A percentile compares a stretch with the other conserved stretches of the same genome.
phyloP scores from a whole-genome alignment of 1,140 invertebrate species.

The Adoxophyes honmai region DNA sequence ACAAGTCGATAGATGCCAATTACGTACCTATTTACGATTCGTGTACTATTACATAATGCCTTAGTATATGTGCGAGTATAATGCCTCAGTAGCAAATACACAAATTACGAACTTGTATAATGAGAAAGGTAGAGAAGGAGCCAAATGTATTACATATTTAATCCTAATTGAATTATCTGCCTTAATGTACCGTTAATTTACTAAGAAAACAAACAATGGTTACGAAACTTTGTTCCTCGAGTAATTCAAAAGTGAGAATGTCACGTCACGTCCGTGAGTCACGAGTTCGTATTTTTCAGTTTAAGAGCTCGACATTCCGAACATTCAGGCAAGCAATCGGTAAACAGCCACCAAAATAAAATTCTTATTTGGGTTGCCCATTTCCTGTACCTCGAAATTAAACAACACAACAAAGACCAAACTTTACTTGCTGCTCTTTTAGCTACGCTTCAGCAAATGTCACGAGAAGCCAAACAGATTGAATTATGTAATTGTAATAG shows the following conservation, averaged over 20 bases:
- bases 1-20: conserved; percentile 11
- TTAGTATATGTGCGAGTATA: no score
- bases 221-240: background rate
- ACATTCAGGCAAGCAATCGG: background rate
- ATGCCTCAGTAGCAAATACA: no score
- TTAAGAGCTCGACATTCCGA: conserved; percentile 9
- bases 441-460: background rate
- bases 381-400: background rate
- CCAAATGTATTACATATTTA: no score
- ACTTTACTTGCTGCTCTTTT: background rate
- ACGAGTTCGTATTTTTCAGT: conserved; percentile 5
- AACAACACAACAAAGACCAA: background rate
- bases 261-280: background rate
- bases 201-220: background rate
- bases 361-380: background rate
- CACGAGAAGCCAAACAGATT: background rate
- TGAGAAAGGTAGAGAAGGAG: no score
- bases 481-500: conserved; percentile 6
- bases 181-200: no score
- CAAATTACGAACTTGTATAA: no score
- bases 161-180: no score
- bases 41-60: no score
- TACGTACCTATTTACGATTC: no score
- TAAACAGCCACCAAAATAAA: background rate
- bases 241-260: background rate